These are phyloP conservation scores for Egretta garzetta DNA, from an alignment of 2,113 vertebrate species.

Conservation along the genomic window DNA sequence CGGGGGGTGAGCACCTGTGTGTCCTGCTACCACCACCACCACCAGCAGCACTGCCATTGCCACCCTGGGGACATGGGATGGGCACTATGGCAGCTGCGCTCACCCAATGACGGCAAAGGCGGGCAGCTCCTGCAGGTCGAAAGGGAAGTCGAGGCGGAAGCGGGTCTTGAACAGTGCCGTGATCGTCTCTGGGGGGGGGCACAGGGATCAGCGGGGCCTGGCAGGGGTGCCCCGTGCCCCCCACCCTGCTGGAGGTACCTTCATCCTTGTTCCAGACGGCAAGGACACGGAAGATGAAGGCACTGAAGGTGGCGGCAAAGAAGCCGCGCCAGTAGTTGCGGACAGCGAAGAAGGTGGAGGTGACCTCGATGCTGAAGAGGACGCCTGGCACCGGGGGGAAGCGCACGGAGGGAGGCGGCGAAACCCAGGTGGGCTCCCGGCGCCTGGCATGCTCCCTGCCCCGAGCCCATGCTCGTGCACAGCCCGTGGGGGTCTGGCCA, in stretches of 20 bases:
- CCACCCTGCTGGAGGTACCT: conserved; percentile 70
- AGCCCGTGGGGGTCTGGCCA: fast-evolving
- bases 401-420: background rate
- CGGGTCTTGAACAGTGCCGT: conserved; percentile 97
- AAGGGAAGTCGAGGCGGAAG: conserved; percentile 95
- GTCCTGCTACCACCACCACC: background rate
- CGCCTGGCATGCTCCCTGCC: background rate
- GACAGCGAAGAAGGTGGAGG: conserved; percentile 96
- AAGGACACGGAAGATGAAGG: conserved; percentile 96
- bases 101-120: conserved; percentile 97
- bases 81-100: background rate
- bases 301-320: conserved; percentile 96
- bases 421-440: fast-evolving
- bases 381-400: conserved; percentile 79
- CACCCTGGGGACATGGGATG: fast-evolving
- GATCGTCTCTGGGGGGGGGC: conserved; percentile 86
- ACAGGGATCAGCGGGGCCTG: background rate
- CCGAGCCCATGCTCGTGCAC: background rate
- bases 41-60: background rate
- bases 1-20: background rate
- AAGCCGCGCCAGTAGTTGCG: conserved; percentile 99
- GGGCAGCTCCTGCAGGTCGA: conserved; percentile 96
- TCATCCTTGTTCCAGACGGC: conserved; percentile 97
- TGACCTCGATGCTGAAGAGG: conserved; percentile 98
- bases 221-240: fast-evolving